These are phyloP conservation scores for Ifrita kowaldi DNA, from an alignment of 2,113 vertebrate species.

Conservation along the genomic window DNA sequence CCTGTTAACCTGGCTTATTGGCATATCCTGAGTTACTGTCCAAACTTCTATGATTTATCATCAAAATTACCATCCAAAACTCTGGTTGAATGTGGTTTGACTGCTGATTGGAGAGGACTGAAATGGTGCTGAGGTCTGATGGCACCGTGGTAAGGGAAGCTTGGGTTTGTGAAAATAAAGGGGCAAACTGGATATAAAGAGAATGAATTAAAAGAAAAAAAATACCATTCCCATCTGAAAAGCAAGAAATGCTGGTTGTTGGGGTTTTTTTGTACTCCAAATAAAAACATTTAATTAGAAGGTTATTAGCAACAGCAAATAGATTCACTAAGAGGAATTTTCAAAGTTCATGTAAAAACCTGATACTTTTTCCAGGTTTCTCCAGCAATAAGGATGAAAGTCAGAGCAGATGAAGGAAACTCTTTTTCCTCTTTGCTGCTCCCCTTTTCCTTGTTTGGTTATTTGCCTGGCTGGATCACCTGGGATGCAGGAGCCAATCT, in stretches of 20 bases:
- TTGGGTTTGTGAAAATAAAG: background rate
- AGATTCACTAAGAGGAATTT: background rate
- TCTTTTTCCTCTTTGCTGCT: background rate
- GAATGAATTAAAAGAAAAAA: background rate
- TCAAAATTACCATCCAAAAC: background rate
- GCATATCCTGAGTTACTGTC: background rate
- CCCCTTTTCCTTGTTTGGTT: background rate
- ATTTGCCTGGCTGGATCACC: background rate
- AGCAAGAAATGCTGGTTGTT: accelerated
- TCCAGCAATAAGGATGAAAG: background rate
- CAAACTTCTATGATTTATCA: background rate
- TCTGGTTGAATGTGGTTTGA: background rate
- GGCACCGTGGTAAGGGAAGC: accelerated
- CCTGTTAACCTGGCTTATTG: background rate
- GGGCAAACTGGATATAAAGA: background rate
- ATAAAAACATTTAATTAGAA: background rate
- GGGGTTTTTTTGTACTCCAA: background rate
- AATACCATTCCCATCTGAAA: background rate
- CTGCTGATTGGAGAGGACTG: background rate
- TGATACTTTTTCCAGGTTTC: background rate
- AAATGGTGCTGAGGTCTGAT: background rate
- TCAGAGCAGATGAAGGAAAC: background rate
- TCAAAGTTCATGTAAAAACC: background rate
- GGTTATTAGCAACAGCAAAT: background rate
- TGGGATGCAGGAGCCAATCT: background rate